Percentiles rank a stretch among this genome's conserved stretches.
phyloP scores from a whole-genome alignment of 2,113 vertebrate genomes.

The Ctenodactylus gundi region DNA sequence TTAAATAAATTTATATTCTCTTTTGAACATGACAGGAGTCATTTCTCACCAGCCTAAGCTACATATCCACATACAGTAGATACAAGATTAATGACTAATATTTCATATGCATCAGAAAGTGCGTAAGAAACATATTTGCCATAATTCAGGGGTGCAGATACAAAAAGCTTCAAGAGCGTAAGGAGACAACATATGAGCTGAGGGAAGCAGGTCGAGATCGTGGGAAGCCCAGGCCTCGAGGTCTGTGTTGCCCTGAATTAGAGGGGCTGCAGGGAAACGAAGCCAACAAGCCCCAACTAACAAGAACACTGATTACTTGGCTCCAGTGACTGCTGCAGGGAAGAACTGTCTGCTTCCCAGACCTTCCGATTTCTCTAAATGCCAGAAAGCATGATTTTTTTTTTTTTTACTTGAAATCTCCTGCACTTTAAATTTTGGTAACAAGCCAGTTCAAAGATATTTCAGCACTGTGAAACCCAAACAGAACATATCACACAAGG shows the following conservation, averaged over 20 bases:
- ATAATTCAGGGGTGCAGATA: neutral
- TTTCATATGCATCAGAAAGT: neutral
- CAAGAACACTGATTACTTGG: neutral
- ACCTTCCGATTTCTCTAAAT: neutral
- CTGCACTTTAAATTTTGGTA: slow-evolving; percentile 27
- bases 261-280: neutral
- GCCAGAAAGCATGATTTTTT: slow-evolving; percentile 28
- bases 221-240: neutral
- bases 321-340: neutral
- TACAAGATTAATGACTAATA: neutral
- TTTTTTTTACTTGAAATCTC: slow-evolving; percentile 38
- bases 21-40: neutral
- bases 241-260: neutral
- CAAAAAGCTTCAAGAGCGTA: neutral
- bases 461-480: slow-evolving; percentile 17
- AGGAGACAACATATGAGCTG: neutral
- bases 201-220: neutral
- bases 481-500: neutral
- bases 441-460: slow-evolving; percentile 20
- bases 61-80: neutral
- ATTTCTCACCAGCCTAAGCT: slow-evolving; percentile 11
- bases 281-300: neutral
- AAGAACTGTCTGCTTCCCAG: neutral
- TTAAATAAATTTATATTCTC: neutral
- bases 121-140: neutral